Conservation (phyloP, 2,113 vertebrate species). For the Brachyistius frenatus region DNA sequence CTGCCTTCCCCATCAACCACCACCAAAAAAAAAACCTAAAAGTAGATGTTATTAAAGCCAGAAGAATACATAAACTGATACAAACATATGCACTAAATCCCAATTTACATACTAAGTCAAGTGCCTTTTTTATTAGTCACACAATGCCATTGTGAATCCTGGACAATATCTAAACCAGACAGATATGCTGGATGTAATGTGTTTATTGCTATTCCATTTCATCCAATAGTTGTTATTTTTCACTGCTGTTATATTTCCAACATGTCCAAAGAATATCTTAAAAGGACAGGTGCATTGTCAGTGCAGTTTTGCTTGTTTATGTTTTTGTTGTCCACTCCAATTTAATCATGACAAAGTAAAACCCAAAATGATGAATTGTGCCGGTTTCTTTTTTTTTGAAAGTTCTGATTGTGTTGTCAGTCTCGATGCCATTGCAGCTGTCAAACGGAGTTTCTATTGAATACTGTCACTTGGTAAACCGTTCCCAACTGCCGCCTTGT, state of each 20-base stretch:
- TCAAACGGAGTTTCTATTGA: constrained; percentile 59
- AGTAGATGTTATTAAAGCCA: not conserved
- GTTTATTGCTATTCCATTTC: not conserved
- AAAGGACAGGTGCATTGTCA: not conserved
- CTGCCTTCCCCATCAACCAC: not conserved
- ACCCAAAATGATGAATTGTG: constrained; percentile 23
- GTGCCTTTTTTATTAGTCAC: not conserved
- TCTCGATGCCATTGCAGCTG: constrained; percentile 57
- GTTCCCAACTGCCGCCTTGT: constrained; percentile 38
- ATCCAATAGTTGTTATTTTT: not conserved
- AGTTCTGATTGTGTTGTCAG: constrained; percentile 70
- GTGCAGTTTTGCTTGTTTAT: not conserved
- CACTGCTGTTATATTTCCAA: constrained; percentile 3
- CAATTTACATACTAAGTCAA: not conserved
- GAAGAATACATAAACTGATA: not conserved
- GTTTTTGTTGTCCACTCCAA: constrained; percentile 9
- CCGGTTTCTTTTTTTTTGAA: constrained; percentile 43
- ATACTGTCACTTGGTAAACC: constrained; percentile 64
- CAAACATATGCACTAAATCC: no score
- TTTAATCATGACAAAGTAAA: constrained; percentile 9
- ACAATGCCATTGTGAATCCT: not conserved
- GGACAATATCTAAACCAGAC: not conserved
- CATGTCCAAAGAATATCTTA: not conserved
- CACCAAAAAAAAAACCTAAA: not conserved
- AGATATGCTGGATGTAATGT: not conserved